A percentile compares a stretch with the other conserved stretches of the same genome.
Evolutionary conservation across 2,888 invertebrate genomes (phyloP).

Genomic region (Hypercompe scribonia): DNA sequence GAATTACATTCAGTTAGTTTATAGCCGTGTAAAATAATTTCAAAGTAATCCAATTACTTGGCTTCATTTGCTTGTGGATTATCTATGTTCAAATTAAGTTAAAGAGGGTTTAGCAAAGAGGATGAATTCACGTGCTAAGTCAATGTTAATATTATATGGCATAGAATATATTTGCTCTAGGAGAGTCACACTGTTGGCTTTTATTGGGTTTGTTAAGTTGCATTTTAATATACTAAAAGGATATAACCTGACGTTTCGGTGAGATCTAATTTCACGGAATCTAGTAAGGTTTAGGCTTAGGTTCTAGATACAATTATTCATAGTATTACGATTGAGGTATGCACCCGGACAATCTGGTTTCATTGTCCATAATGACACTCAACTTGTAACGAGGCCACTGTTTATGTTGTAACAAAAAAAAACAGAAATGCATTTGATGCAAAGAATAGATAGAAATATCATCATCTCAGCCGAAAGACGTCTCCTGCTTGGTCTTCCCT

Average conservation of each 20-base stretch:
- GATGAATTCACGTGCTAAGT: background rate
- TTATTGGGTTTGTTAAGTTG: background rate
- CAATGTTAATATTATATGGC: background rate
- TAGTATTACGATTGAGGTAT: too few species aligned
- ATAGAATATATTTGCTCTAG: too few species aligned
- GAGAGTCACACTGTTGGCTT: background rate
- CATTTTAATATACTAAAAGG: background rate
- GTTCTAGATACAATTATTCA: too few species aligned
- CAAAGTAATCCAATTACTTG: constrained; percentile 45
- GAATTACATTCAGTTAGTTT: constrained; percentile 42
- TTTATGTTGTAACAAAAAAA: too few species aligned
- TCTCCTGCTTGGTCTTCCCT: too few species aligned
- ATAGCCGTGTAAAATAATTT: constrained; percentile 43
- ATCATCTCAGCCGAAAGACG: too few species aligned
- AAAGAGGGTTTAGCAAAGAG: background rate
- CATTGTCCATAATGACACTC: too few species aligned
- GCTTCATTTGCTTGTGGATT: constrained; percentile 23
- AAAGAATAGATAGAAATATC: too few species aligned
- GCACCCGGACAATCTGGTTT: too few species aligned
- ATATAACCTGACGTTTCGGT: background rate
- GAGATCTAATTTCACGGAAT: background rate
- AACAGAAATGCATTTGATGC: too few species aligned
- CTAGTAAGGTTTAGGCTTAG: background rate
- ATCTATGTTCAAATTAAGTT: background rate
- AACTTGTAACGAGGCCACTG: too few species aligned